These are phyloP conservation scores for Trichosurus vulpecula DNA, from an alignment of 2,797 vertebrate genomes.

Conservation along the genomic window DNA sequence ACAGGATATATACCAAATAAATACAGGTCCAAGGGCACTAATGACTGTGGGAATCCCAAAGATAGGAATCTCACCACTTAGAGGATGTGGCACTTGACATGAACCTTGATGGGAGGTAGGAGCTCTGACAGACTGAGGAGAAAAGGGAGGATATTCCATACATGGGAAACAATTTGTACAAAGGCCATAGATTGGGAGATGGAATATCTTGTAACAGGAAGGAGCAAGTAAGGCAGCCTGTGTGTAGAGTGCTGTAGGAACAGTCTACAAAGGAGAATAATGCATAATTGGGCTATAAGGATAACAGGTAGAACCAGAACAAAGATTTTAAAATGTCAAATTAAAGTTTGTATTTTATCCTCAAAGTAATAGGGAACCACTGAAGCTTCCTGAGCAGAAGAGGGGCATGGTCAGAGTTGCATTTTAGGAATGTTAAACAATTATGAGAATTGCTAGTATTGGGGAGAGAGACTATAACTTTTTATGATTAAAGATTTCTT, in stretches of 20 bases:
- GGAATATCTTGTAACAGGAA: not conserved
- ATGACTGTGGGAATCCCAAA: not conserved
- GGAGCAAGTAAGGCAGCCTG: not conserved
- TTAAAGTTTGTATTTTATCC: not conserved
- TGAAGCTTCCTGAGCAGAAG: not conserved
- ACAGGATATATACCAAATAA: not conserved
- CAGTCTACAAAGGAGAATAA: not conserved
- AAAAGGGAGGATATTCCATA: not conserved
- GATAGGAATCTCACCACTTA: not conserved
- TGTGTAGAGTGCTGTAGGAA: not conserved
- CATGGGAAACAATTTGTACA: not conserved
- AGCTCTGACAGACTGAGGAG: not conserved
- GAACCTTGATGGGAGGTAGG: not conserved
- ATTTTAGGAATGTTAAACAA: not conserved
- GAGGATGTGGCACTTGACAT: not conserved
- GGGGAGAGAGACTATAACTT: not conserved
- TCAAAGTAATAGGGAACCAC: not conserved
- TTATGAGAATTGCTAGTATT: not conserved
- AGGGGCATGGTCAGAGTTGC: not conserved
- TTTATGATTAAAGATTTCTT: not conserved
- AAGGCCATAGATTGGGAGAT: not conserved
- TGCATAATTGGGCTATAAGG: not conserved
- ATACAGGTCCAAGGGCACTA: not conserved
- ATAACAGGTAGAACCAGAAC: not conserved
- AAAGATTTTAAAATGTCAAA: not conserved